Percentiles rank a stretch among this genome's conserved stretches.
Conservation (phyloP, 2,797 vertebrate genomes). For the Cetoscarus ocellatus region DNA sequence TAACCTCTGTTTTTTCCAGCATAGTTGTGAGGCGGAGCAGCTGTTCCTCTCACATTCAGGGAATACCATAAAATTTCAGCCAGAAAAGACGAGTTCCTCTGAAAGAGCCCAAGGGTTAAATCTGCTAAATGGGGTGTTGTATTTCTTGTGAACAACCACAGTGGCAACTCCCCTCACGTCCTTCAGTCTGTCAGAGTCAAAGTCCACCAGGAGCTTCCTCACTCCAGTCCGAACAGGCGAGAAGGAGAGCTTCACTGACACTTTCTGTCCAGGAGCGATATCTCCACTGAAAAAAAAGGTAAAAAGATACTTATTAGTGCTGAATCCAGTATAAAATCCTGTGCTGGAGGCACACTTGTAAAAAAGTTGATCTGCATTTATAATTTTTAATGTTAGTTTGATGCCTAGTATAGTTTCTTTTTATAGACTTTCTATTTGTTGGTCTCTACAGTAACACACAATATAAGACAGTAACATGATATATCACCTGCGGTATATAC, state of each 20-base stretch:
- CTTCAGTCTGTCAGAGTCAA: slow-evolving; percentile 83
- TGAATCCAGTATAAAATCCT: too few species aligned
- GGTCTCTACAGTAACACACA: too few species aligned
- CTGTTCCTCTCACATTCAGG: slow-evolving; percentile 4
- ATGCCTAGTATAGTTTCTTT: too few species aligned
- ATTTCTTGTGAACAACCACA: slow-evolving; percentile 73
- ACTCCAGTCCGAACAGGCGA: slow-evolving; percentile 74
- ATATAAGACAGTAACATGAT: too few species aligned
- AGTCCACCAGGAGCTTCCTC: slow-evolving; percentile 84
- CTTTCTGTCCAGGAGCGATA: slow-evolving; percentile 75
- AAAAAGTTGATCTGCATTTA: too few species aligned
- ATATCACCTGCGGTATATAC: too few species aligned
- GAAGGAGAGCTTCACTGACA: slow-evolving; percentile 74
- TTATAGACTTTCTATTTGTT: too few species aligned
- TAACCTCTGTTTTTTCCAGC: too few species aligned
- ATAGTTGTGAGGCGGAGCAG: too few species aligned
- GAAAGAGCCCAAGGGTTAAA: not conserved
- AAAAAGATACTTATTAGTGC: not conserved
- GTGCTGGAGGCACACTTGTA: too few species aligned
- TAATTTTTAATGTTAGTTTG: too few species aligned
- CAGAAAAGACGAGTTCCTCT: not conserved
- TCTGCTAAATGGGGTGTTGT: not conserved
- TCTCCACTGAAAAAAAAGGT: slow-evolving; percentile 58
- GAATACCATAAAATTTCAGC: not conserved
- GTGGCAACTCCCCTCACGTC: slow-evolving; percentile 83